Conservation (phyloP, 2,113 vertebrate species). For the Mionectes macconnelli region DNA sequence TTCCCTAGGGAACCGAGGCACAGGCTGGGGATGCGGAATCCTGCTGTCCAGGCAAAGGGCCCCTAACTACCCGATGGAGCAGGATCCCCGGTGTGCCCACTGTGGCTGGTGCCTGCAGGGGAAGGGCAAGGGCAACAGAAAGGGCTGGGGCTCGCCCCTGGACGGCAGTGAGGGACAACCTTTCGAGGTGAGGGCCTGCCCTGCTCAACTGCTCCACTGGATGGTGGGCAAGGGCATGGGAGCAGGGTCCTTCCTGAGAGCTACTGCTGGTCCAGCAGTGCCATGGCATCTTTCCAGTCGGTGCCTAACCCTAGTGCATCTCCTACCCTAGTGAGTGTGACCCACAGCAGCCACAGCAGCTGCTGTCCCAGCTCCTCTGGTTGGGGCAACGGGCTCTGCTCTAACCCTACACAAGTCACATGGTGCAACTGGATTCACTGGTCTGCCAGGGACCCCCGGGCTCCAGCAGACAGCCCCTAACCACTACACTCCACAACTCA, state of each 20-base stretch:
- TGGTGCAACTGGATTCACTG: rapidly evolving
- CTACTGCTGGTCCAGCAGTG: not conserved
- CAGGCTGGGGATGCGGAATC: not conserved
- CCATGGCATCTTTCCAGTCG: rapidly evolving
- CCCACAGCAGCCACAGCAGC: rapidly evolving
- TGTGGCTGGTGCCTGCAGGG: rapidly evolving
- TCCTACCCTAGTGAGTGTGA: not conserved
- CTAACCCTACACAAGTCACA: rapidly evolving
- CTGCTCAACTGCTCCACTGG: rapidly evolving
- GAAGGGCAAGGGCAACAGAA: rapidly evolving
- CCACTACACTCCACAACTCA: not conserved
- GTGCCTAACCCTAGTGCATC: not conserved
- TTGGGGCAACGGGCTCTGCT: rapidly evolving
- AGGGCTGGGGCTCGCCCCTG: rapidly evolving
- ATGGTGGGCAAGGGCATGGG: not conserved
- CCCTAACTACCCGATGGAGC: not conserved
- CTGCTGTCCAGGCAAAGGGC: not conserved
- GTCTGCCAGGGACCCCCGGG: not conserved
- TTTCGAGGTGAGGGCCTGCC: rapidly evolving
- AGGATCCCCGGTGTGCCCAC: not conserved
- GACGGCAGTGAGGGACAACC: rapidly evolving
- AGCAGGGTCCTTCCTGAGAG: not conserved
- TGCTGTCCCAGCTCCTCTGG: not conserved
- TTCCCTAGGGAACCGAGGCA: rapidly evolving
- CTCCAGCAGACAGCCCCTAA: not conserved